These are phyloP conservation scores for Patella ulyssiponensis DNA, from an alignment of 2,888 invertebrate genomes.

Conservation along the genomic window DNA sequence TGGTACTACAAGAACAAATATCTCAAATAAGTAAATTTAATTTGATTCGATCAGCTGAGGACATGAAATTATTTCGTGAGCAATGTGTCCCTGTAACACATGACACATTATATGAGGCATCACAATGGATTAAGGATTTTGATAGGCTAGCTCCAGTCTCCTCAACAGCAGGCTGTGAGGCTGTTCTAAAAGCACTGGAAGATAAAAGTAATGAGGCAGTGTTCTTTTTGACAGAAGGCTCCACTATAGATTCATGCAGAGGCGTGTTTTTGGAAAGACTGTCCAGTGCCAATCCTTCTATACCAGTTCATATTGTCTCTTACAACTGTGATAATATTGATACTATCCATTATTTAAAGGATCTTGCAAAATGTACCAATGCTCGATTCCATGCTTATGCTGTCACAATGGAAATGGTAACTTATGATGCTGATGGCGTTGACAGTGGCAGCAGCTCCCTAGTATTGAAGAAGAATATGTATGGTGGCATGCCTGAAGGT, in stretches of 20 bases:
- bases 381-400: conserved; percentile 72
- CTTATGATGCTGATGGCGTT: conserved; percentile 52
- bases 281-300: conserved; percentile 42
- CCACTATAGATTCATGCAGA: conserved; percentile 63
- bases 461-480: conserved; percentile 65
- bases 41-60: conserved; percentile 69
- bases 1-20: conserved; percentile 69
- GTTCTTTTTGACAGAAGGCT: conserved; percentile 70
- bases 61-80: conserved; percentile 59
- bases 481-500: conserved; percentile 70
- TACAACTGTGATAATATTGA: conserved; percentile 69
- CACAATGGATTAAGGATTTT: conserved; percentile 68
- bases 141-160: conserved; percentile 62
- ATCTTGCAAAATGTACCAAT: conserved; percentile 58
- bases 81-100: conserved; percentile 67
- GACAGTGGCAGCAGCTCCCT: conserved; percentile 9
- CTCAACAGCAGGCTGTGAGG: conserved; percentile 67
- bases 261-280: conserved; percentile 70
- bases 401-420: conserved; percentile 70
- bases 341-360: conserved; percentile 64
- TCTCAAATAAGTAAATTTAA: conserved; percentile 69
- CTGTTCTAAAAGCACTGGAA: conserved; percentile 64
- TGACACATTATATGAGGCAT: conserved; percentile 68
- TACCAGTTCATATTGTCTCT: conserved; percentile 68
- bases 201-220: conserved; percentile 68